Evolutionary conservation across 2,113 vertebrate genomes (phyloP).

Genomic region (Tragulus kanchil): DNA sequence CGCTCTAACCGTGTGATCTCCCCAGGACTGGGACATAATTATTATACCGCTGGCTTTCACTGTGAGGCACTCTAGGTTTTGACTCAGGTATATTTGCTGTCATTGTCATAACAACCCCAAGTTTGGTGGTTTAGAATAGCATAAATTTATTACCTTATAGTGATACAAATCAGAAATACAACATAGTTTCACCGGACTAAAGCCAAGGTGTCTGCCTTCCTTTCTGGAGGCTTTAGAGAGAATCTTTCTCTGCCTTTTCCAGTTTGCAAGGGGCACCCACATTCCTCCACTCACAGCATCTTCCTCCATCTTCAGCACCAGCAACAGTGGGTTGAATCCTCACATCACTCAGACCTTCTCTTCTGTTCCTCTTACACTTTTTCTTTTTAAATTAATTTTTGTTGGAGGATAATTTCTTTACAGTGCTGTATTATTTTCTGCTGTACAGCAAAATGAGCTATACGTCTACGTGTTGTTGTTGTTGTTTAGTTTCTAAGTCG

Average conservation of each 20-base stretch:
- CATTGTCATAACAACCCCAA: neutral
- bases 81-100: neutral
- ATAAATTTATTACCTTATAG: neutral
- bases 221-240: neutral
- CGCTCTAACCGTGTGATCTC: neutral
- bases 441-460: neutral
- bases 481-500: neutral
- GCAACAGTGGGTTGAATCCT: neutral
- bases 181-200: neutral
- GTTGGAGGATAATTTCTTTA: neutral
- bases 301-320: neutral
- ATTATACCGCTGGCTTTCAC: neutral
- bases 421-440: neutral
- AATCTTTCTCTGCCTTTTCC: neutral
- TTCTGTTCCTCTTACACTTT: neutral
- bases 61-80: neutral
- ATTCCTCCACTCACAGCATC: neutral
- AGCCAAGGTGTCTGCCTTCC: neutral
- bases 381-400: too few species aligned
- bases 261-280: neutral
- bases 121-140: neutral
- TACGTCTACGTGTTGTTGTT: neutral
- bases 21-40: neutral
- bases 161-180: neutral
- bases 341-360: neutral